Base-by-base conservation (phyloP, 2,888 invertebrate species). In the Drosophila borborema region DNA sequence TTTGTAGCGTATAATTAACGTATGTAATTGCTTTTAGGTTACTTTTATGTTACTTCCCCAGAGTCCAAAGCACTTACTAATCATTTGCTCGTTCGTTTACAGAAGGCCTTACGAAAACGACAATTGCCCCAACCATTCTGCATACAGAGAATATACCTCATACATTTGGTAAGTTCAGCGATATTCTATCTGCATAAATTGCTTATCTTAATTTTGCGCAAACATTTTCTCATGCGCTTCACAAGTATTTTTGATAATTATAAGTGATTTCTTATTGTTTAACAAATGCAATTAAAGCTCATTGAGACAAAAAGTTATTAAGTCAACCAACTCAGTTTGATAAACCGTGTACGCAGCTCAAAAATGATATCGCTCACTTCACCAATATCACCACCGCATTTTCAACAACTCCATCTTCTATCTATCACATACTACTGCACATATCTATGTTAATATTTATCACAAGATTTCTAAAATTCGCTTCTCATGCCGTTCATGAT, bases 271-370 rank as follows among this genome's bases (percentile, higher is more conserved):
- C 31, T 74, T 76, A 64, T 82, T 76, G 28, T 73, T 86, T 72
- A 54, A 63, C 28, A 75, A 89, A 82, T 82, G 88, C 89, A 90
- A 90, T 89, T 90, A 90, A 81, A 90, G 89, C 90, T 82, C 86
- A 82, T 82, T 79, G 75, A 68, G 70, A 71, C 61, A 73, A 74
- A 56, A 73, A 75, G 78, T 64, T 65, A 23, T 68, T 45, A 49
- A 48, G 64, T 23, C 36, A 71, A 58, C 43, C 18, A 58, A 45
- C 53, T 59, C 31, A 66, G 64, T 46, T 64, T 43, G 36, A 54
- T 18, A 59, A 49, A 51, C 54, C 55, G 68, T 54, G 69, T 48
- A 66, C 18, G 71, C 64, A 66, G 71, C 54, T 74, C 64, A 70
- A 62, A 67, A 73, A 61, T 64, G 64, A 79, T 67, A 20, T 71